A percentile compares a stretch with the other conserved stretches of the same genome.
Evolutionary conservation across 2,797 vertebrate species (phyloP).

Genomic region (Setipinna tenuifilis): DNA sequence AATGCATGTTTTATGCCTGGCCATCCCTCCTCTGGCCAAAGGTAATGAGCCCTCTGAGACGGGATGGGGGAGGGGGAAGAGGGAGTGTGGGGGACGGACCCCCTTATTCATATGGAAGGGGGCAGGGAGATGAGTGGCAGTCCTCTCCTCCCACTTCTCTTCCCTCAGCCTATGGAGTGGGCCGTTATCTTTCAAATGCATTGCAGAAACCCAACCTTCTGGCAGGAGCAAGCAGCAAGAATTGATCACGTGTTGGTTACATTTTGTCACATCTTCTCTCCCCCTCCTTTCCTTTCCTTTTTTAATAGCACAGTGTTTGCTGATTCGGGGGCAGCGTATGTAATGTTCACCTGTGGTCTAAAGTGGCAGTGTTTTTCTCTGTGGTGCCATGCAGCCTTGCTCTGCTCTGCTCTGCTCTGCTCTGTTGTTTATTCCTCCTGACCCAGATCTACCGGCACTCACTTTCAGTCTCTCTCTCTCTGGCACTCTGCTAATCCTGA

Average conservation of each 20-base stretch:
- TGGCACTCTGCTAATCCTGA: conserved; percentile 45
- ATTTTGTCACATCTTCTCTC: not conserved
- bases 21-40: not conserved
- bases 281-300: not conserved
- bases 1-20: conserved; percentile 17
- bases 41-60: conserved; percentile 19
- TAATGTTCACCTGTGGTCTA: not conserved
- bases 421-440: conserved; percentile 37
- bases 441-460: conserved; percentile 44
- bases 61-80: conserved; percentile 20
- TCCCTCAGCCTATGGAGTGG: conserved; percentile 58
- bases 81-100: conserved; percentile 17
- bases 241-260: not conserved
- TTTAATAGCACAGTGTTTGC: conserved; percentile 1
- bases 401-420: not conserved
- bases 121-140: conserved; percentile 46
- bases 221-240: not conserved
- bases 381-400: not conserved
- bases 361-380: not conserved
- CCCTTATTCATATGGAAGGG: conserved; percentile 50
- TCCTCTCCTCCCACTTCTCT: conserved; percentile 28
- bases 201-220: conserved; percentile 34
- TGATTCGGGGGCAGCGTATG: not conserved
- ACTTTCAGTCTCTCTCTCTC: conserved; percentile 40
- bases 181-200: conserved; percentile 62